A percentile compares a stretch with the other conserved stretches of the same genome.
Evolutionary conservation across 2,888 invertebrate genomes (phyloP).

Genomic region (Podotricha telesiphe): DNA sequence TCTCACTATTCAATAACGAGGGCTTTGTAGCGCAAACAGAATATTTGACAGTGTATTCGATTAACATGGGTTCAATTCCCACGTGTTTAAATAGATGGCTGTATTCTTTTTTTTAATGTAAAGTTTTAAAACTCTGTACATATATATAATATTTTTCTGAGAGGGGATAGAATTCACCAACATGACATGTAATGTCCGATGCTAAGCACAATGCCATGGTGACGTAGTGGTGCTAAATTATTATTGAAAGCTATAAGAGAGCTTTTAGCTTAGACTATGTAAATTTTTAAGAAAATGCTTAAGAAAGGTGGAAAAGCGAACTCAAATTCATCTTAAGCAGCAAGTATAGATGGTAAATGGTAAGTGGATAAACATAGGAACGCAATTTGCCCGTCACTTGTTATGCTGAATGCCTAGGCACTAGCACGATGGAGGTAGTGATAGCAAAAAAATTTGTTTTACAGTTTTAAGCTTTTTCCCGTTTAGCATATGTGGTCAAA

Average conservation of each 20-base stretch:
- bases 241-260: background rate
- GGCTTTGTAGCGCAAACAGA: too few relatives aligned
- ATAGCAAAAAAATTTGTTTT: background rate
- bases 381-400: constrained; percentile 36
- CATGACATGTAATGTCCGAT: too few relatives aligned
- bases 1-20: background rate
- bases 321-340: constrained; percentile 17
- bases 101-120: too few relatives aligned
- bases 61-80: too few relatives aligned
- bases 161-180: too few relatives aligned
- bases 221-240: too few relatives aligned
- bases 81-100: too few relatives aligned
- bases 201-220: too few relatives aligned
- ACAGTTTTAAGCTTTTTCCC: background rate
- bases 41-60: too few relatives aligned
- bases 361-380: constrained; percentile 34
- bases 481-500: too few relatives aligned
- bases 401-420: constrained; percentile 35
- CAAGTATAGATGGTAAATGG: constrained; percentile 23
- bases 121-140: too few relatives aligned
- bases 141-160: too few relatives aligned
- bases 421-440: constrained; percentile 26
- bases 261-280: background rate
- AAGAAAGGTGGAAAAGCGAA: constrained; percentile 11
- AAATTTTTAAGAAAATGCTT: constrained; percentile 7